Conservation (phyloP, 2,888 invertebrate genomes). For the Gerris lacustris region DNA sequence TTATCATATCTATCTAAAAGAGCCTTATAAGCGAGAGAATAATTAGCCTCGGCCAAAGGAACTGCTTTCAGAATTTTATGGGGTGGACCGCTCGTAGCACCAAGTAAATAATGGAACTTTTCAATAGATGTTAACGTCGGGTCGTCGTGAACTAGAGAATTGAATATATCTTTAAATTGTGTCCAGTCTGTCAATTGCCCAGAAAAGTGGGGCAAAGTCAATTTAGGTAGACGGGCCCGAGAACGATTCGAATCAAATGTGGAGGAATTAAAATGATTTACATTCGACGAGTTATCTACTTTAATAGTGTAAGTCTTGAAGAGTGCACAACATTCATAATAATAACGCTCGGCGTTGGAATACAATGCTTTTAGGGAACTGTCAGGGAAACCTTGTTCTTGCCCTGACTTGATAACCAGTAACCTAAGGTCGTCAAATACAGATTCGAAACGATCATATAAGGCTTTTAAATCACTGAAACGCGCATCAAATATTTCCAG, state of each 20-base stretch:
- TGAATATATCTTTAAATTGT: conserved; percentile 17
- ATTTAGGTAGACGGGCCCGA: conserved; percentile 10
- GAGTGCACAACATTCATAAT: neutral
- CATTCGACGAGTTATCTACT: neutral
- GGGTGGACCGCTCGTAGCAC: conserved; percentile 12
- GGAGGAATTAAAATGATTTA: too few species aligned
- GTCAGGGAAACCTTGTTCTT: neutral
- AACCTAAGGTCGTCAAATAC: neutral
- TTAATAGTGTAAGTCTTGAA: neutral
- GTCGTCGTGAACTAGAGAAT: conserved; percentile 16
- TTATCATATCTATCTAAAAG: conserved; percentile 17
- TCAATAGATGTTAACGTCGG: conserved; percentile 13
- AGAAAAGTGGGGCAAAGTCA: conserved; percentile 16
- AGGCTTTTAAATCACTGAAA: neutral
- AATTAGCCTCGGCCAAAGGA: conserved; percentile 14
- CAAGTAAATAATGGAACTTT: conserved; percentile 19
- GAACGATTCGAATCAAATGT: neutral
- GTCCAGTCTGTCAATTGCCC: conserved; percentile 17
- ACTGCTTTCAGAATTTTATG: conserved; percentile 4
- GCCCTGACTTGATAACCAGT: neutral
- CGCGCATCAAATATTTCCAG: neutral
- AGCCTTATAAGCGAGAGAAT: conserved; percentile 18
- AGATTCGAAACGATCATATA: neutral
- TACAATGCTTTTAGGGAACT: neutral
- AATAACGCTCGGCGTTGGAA: neutral